These are phyloP conservation scores for Lithophane ornitopus DNA, from an alignment of 2,888 invertebrate species.

Conservation along the genomic window DNA sequence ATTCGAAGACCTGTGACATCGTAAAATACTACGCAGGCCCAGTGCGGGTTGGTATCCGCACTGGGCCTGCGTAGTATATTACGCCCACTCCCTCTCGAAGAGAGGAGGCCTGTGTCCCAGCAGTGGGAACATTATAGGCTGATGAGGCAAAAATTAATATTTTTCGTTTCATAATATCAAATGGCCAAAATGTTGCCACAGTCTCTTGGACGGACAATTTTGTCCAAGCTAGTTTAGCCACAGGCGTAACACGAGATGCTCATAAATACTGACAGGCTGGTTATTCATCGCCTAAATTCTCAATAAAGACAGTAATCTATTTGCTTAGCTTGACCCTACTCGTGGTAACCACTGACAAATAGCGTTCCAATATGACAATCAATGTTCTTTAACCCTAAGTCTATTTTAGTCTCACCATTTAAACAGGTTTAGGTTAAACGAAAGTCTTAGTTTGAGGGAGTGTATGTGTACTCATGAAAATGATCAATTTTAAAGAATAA, in stretches of 20 bases:
- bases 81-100: too few relatives aligned
- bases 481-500: too few relatives aligned
- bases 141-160: not conserved
- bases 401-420: not conserved
- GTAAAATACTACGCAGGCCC: too few relatives aligned
- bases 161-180: not conserved
- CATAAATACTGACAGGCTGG: constrained; percentile 31
- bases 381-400: constrained; percentile 15
- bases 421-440: not conserved
- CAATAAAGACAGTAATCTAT: constrained; percentile 27
- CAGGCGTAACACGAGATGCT: not conserved
- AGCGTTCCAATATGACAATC: constrained; percentile 14
- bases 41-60: too few relatives aligned
- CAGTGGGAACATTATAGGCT: too few relatives aligned
- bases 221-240: constrained; percentile 8
- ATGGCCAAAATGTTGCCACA: not conserved
- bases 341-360: constrained; percentile 18
- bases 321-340: constrained; percentile 17
- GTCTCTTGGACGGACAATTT: not conserved
- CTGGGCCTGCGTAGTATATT: too few relatives aligned
- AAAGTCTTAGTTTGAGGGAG: not conserved
- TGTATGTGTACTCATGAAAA: too few relatives aligned
- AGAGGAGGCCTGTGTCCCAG: too few relatives aligned
- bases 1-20: too few relatives aligned
- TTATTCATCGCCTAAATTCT: constrained; percentile 10